These are phyloP conservation scores for Capitella teleta DNA, from an alignment of 1,140 invertebrate genomes.

Conservation along the genomic window DNA sequence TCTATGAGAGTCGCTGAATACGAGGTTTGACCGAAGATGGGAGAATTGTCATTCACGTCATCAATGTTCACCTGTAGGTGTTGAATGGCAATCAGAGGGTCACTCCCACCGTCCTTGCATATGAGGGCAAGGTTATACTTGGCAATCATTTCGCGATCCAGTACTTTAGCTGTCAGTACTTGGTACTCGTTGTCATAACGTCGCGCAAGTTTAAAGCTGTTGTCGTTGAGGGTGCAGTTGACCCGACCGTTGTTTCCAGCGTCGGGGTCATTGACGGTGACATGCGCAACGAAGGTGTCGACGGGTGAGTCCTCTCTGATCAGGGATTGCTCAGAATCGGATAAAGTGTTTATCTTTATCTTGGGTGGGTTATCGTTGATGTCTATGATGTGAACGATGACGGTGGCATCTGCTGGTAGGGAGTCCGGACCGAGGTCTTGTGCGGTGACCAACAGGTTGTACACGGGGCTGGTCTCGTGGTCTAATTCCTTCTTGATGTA, in stretches of 20 bases:
- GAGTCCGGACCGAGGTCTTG: constrained; percentile 83
- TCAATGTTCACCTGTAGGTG: background rate
- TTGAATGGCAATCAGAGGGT: background rate
- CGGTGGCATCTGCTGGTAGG: constrained; percentile 77
- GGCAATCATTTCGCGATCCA: constrained; percentile 2
- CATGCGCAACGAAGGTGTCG: constrained; percentile 9
- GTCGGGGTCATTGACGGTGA: constrained; percentile 6
- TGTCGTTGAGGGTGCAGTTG: background rate
- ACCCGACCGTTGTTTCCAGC: background rate
- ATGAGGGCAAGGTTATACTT: background rate
- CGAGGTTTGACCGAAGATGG: background rate
- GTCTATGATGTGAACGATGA: constrained; percentile 7
- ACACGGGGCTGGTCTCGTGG: constrained; percentile 77
- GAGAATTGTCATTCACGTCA: background rate
- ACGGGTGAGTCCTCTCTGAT: constrained; percentile 5
- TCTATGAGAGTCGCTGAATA: constrained; percentile 1
- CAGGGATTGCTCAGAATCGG: constrained; percentile 42
- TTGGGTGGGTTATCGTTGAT: constrained; percentile 9
- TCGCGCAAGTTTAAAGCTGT: background rate
- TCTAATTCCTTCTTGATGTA: constrained; percentile 83
- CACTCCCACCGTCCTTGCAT: constrained; percentile 8
- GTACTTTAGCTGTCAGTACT: constrained; percentile 44
- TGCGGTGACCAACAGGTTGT: constrained; percentile 85
- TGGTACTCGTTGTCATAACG: constrained; percentile 54
- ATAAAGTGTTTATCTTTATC: constrained; percentile 5